Conservation (phyloP, 2,113 vertebrate genomes). For the Caracal caracal region DNA sequence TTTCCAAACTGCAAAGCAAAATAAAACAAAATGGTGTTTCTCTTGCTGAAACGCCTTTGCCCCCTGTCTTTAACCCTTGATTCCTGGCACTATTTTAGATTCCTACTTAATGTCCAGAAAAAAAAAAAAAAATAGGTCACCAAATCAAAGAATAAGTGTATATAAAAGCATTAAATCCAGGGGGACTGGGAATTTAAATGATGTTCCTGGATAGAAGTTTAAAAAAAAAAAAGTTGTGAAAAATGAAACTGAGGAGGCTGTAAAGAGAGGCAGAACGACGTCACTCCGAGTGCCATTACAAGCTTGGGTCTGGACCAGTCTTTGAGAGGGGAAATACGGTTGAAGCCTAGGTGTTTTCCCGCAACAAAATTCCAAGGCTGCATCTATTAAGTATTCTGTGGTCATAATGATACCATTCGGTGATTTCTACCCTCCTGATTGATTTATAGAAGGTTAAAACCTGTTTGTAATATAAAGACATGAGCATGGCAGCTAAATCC, state of each 20-base stretch:
- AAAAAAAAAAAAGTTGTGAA: neutral
- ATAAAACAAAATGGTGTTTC: neutral
- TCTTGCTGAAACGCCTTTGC: neutral
- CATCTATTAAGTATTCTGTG: neutral
- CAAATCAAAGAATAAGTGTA: neutral
- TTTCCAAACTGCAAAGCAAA: slow-evolving; percentile 57
- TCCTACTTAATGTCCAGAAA: neutral
- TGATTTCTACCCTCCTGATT: neutral
- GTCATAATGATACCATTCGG: neutral
- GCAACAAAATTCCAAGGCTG: neutral
- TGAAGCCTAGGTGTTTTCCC: neutral
- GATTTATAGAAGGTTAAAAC: neutral
- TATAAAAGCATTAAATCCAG: neutral
- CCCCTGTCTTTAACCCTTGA: neutral
- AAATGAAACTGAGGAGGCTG: slow-evolving; percentile 6
- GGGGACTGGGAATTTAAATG: neutral
- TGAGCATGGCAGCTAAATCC: neutral
- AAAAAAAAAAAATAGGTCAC: neutral
- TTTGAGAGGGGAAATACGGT: neutral
- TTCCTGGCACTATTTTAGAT: neutral
- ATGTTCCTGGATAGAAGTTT: neutral
- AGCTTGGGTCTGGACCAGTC: neutral
- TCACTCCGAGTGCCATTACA: neutral
- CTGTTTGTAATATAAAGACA: neutral
- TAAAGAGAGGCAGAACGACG: neutral